These are phyloP conservation scores for Megaceryle alcyon DNA, from an alignment of 2,797 vertebrate genomes.

Conservation along the genomic window DNA sequence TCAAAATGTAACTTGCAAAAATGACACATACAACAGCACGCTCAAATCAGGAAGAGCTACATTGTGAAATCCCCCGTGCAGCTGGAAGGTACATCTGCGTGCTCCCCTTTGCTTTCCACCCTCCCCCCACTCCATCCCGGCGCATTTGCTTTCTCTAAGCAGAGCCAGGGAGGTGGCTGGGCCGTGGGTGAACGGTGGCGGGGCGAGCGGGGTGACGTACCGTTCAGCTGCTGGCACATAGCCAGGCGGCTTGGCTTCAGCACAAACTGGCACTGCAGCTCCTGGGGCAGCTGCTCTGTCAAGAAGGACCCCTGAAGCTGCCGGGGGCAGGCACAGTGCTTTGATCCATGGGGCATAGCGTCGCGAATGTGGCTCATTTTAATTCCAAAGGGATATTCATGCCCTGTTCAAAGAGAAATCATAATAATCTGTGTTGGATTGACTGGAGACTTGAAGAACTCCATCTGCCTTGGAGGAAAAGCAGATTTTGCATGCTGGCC, in stretches of 20 bases:
- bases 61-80: neutral
- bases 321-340: slow-evolving; percentile 76
- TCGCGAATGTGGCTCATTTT: slow-evolving; percentile 95
- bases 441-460: neutral
- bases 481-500: neutral
- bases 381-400: slow-evolving; percentile 94
- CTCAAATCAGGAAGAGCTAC: neutral
- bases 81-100: neutral
- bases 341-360: slow-evolving; percentile 74
- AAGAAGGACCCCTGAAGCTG: slow-evolving; percentile 85
- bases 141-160: neutral
- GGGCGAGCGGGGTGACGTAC: slow-evolving; percentile 73
- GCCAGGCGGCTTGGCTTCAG: slow-evolving; percentile 88
- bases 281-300: slow-evolving; percentile 89
- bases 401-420: slow-evolving; percentile 82
- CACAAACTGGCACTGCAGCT: slow-evolving; percentile 94
- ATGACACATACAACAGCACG: neutral
- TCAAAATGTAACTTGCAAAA: slow-evolving; percentile 13
- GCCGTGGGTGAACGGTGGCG: neutral
- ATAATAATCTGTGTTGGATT: slow-evolving; percentile 3
- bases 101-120: neutral
- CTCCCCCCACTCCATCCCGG: neutral
- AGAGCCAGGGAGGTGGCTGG: neutral
- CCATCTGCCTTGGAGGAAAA: neutral
- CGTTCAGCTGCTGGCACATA: slow-evolving; percentile 78